Conservation (phyloP, 2,888 invertebrate species). For the Timandra comae region DNA sequence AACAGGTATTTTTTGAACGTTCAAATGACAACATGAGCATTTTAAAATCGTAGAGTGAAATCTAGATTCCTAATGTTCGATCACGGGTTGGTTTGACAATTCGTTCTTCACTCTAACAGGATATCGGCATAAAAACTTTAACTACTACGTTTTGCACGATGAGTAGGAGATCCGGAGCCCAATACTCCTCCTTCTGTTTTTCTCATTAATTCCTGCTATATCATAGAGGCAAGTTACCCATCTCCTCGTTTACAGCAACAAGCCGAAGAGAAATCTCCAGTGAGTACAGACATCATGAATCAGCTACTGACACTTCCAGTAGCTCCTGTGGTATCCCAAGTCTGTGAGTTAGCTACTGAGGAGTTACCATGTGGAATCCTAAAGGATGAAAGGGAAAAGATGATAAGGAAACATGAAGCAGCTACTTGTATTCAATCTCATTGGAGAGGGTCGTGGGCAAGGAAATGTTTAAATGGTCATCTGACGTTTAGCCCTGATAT, state of each 20-base stretch:
- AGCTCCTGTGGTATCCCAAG: conserved; percentile 31
- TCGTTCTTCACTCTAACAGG: too few relatives aligned
- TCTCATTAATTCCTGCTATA: too few relatives aligned
- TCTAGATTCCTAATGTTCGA: neutral
- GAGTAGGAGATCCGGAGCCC: too few relatives aligned
- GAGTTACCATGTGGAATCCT: conserved; percentile 48
- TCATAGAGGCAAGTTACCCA: too few relatives aligned
- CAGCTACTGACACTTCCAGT: conserved; percentile 30
- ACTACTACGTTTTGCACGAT: too few relatives aligned
- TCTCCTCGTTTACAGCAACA: too few relatives aligned
- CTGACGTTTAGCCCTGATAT: conserved; percentile 38
- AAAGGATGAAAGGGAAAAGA: conserved; percentile 47
- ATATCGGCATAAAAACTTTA: too few relatives aligned
- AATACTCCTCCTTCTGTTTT: too few relatives aligned
- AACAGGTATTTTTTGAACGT: conserved; percentile 25
- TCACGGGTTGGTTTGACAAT: neutral
- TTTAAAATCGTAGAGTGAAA: neutral
- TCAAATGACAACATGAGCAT: too few relatives aligned
- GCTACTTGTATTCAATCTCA: conserved; percentile 52
- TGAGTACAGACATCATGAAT: conserved; percentile 28
- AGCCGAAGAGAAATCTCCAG: too few relatives aligned
- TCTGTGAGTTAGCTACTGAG: conserved; percentile 53
- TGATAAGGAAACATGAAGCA: conserved; percentile 49
- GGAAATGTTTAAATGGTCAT: conserved; percentile 38
- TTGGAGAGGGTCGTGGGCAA: conserved; percentile 57